Conservation (phyloP, 2,797 vertebrate genomes). For the Channa striata region DNA sequence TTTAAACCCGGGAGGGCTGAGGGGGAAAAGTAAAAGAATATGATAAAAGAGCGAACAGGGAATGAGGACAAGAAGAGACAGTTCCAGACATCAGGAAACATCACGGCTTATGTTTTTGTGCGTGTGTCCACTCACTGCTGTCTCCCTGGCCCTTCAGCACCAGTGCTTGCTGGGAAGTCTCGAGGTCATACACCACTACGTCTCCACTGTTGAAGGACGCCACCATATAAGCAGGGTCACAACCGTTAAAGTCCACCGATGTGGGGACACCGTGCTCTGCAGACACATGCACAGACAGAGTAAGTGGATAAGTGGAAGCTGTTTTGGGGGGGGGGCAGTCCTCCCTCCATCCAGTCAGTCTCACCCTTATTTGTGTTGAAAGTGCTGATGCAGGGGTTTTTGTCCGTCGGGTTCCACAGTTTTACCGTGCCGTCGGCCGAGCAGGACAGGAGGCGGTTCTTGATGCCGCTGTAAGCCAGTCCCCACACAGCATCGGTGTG, state of each 20-base stretch:
- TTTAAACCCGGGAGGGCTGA: constrained; percentile 88
- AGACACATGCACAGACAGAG: constrained; percentile 26
- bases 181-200: constrained; percentile 94
- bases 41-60: background rate
- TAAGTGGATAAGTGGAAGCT: no score
- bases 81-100: no score
- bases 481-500: constrained; percentile 97
- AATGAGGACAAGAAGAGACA: no score
- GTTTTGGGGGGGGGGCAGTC: background rate
- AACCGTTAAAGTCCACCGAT: constrained; percentile 95
- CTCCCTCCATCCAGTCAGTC: background rate
- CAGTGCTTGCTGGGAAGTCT: constrained; percentile 92
- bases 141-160: constrained; percentile 92
- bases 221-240: constrained; percentile 97
- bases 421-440: constrained; percentile 97
- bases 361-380: constrained; percentile 91
- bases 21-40: background rate
- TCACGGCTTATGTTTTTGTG: no score
- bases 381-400: constrained; percentile 93
- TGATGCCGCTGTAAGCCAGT: constrained; percentile 95
- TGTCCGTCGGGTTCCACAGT: constrained; percentile 95
- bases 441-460: constrained; percentile 96
- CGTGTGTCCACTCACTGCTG: constrained; percentile 83
- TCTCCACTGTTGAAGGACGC: constrained; percentile 92
- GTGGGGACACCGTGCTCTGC: constrained; percentile 94